Percentiles rank a stretch among this genome's conserved stretches.
Conservation (phyloP, 2,113 vertebrate genomes). For the Aptenodytes forsteri region DNA sequence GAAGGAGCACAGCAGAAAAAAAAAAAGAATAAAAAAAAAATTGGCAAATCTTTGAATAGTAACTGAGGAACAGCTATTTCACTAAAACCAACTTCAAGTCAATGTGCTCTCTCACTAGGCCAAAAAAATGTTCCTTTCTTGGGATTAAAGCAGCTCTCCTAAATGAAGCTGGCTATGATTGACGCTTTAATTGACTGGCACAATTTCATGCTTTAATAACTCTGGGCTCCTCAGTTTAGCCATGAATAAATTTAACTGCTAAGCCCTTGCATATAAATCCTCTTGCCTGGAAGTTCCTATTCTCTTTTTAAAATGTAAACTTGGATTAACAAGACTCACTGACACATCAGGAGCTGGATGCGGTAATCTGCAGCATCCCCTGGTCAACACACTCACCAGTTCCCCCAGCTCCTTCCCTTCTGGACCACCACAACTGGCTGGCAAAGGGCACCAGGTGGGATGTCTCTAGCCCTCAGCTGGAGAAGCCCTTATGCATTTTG, state of each 20-base stretch:
- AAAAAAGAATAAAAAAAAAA: not conserved
- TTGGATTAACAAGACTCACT: not conserved
- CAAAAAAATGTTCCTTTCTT: not conserved
- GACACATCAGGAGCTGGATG: accelerated
- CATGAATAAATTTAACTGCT: constrained; percentile 57
- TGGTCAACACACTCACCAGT: accelerated
- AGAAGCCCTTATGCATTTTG: not conserved
- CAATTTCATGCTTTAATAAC: constrained; percentile 68
- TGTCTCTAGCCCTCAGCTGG: not conserved
- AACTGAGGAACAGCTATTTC: not conserved
- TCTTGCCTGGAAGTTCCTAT: not conserved
- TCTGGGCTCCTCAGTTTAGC: constrained; percentile 42
- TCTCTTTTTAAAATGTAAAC: not conserved
- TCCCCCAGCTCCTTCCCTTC: not conserved
- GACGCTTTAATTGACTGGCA: constrained; percentile 62
- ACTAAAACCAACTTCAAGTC: not conserved
- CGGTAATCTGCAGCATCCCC: not conserved
- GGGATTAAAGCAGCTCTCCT: constrained; percentile 51
- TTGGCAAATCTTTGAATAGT: not conserved
- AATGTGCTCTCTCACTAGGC: not conserved
- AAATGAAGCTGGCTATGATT: constrained; percentile 35
- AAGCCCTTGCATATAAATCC: not conserved
- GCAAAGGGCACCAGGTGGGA: not conserved
- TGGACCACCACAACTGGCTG: not conserved
- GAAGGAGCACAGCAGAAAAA: not conserved